Evolutionary conservation across 2,113 vertebrate genomes (phyloP).

Genomic region (Bubo blakistoni): DNA sequence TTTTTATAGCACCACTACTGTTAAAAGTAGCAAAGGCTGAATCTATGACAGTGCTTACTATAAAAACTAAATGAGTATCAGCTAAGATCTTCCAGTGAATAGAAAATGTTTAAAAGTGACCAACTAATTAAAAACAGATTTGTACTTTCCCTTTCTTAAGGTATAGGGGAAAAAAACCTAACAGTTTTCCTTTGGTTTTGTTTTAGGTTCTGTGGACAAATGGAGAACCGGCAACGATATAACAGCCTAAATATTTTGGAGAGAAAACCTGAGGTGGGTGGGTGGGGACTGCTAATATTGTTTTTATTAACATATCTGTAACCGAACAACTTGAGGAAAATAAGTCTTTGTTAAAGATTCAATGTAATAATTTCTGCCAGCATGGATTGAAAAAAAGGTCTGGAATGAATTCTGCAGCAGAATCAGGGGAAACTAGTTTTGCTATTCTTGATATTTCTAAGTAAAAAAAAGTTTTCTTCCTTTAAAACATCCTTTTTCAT

Average conservation of each 20-base stretch:
- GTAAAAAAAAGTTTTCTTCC: background rate
- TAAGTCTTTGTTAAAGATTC: background rate
- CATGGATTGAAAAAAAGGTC: background rate
- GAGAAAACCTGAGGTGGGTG: background rate
- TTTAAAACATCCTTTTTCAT: background rate
- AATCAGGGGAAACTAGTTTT: background rate
- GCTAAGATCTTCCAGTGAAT: background rate
- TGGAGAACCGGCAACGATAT: background rate
- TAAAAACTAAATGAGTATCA: background rate
- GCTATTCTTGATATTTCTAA: background rate
- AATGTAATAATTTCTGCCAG: background rate
- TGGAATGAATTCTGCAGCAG: background rate
- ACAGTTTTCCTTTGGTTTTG: background rate
- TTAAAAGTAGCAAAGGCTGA: background rate
- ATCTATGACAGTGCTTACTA: background rate
- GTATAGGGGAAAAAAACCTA: background rate
- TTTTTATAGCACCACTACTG: background rate
- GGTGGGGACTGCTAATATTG: background rate
- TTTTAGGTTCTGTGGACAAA: background rate
- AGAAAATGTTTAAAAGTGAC: background rate
- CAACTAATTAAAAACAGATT: background rate
- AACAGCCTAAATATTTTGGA: background rate
- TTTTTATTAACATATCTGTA: background rate
- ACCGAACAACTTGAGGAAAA: background rate
- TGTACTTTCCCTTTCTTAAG: background rate